These are phyloP conservation scores for Microcebus jonahi DNA, from an alignment of 2,113 vertebrate species.

Conservation along the genomic window DNA sequence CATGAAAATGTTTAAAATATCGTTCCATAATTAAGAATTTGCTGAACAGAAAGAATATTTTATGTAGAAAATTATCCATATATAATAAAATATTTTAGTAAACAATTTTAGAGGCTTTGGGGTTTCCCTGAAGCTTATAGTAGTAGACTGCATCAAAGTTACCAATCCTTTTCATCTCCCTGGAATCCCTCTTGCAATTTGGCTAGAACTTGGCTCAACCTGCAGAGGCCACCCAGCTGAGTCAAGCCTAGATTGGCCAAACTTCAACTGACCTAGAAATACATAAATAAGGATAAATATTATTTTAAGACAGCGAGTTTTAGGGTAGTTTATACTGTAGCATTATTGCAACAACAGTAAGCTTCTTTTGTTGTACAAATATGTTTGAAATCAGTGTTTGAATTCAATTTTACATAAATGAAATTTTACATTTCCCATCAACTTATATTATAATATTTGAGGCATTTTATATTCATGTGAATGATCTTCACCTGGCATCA, in stretches of 20 bases:
- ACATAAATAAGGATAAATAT: neutral
- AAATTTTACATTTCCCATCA: neutral
- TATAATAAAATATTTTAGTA: neutral
- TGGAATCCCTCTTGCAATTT: neutral
- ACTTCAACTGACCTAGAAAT: neutral
- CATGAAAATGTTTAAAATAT: neutral
- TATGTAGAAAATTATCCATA: neutral
- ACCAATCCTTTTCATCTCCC: neutral
- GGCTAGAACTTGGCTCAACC: neutral
- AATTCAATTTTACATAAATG: slow-evolving; percentile 36
- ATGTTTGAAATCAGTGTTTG: neutral
- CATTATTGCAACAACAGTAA: neutral
- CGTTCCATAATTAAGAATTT: neutral
- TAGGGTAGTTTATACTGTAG: neutral
- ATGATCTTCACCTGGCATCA: neutral
- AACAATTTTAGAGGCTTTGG: neutral
- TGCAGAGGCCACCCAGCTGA: neutral
- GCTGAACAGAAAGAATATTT: neutral
- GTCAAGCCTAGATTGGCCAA: neutral
- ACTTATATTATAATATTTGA: slow-evolving; percentile 9
- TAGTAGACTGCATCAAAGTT: neutral
- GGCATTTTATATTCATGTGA: slow-evolving; percentile 2
- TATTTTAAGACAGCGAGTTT: neutral
- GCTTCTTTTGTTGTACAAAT: neutral
- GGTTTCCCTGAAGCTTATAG: neutral